Evolutionary conservation across 1,140 invertebrate genomes (phyloP), one percentile per base, ranked within the genome.

Genomic region (Onthophagus taurus): DNA sequence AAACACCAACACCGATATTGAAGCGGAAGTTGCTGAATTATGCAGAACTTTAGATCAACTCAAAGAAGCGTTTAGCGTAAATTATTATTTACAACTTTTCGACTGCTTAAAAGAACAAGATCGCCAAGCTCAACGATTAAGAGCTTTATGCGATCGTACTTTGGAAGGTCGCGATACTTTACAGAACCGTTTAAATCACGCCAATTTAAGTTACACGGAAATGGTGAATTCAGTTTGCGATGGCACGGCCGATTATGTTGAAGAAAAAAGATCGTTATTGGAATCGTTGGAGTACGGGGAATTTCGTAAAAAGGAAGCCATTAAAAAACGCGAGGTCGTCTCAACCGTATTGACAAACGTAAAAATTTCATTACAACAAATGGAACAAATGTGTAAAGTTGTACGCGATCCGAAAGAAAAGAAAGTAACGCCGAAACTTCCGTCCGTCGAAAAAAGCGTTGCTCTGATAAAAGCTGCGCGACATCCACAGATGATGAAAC

Each of bases 181-280:
- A 6, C 53, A 74, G 19, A 69, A 69, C 29, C 70, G 71, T 52
- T 63, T 65, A 13, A 68, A 72, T 43, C 72, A 78, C 31, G 76
- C 72, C n/a, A 49, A 68, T 3, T 19, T 72, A 35, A 66, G 72
- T 54, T 59, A 76, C 0, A 66, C 70, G n/a, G 60, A 59, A 4
- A 55, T 79, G 17, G n/a, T n/a, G n/a, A n/a, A n/a, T n/a, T n/a
- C n/a, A n/a, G n/a, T n/a, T n/a, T n/a, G n/a, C n/a, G n/a, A n/a
- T n/a, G n/a, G n/a, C n/a, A n/a, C n/a, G n/a, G n/a, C n/a, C n/a
- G n/a, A n/a, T n/a, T n/a, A n/a, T n/a, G n/a, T n/a, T n/a, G n/a
- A n/a, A n/a, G n/a, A n/a, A n/a, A n/a, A n/a, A n/a, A n/a, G n/a
- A n/a, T n/a, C n/a, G n/a, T n/a, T n/a, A n/a, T n/a, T n/a, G n/a